These are phyloP conservation scores for Rhagoletis pomonella DNA, from an alignment of 1,140 invertebrate species.

Conservation along the genomic window DNA sequence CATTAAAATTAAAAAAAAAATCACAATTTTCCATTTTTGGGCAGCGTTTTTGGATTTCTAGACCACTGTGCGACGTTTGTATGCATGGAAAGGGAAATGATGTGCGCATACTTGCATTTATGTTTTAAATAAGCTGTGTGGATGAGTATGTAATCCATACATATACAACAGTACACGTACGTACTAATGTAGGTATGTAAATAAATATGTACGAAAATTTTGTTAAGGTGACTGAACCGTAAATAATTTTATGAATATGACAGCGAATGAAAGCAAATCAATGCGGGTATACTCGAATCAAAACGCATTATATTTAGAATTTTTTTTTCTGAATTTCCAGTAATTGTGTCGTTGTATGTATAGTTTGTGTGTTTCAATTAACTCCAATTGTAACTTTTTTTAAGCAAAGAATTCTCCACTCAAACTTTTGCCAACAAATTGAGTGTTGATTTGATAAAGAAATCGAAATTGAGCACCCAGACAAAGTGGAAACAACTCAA, in stretches of 20 bases:
- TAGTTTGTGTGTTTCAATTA: background rate
- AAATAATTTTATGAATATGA: background rate
- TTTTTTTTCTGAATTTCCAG: too few species aligned
- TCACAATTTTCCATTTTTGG: too few species aligned
- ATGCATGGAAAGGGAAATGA: too few species aligned
- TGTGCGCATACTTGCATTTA: too few species aligned
- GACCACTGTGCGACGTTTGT: too few species aligned
- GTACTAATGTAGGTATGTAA: background rate
- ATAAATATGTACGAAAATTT: background rate
- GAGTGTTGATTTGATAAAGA: background rate
- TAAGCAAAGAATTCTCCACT: background rate
- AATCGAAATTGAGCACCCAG: background rate
- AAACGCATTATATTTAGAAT: background rate
- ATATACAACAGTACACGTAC: background rate
- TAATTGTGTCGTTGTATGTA: too few species aligned
- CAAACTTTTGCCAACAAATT: background rate
- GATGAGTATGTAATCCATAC: too few species aligned
- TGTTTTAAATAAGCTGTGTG: too few species aligned
- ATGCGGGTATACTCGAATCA: background rate
- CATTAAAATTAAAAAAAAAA: too few species aligned
- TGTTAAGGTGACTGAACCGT: slow-evolving; percentile 3
- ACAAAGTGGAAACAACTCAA: background rate
- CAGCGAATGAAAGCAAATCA: background rate
- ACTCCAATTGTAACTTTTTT: slow-evolving; percentile 3
- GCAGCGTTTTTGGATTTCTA: too few species aligned